These are phyloP conservation scores for Athalia circularis DNA, from an alignment of 2,888 invertebrate genomes.

Conservation along the genomic window DNA sequence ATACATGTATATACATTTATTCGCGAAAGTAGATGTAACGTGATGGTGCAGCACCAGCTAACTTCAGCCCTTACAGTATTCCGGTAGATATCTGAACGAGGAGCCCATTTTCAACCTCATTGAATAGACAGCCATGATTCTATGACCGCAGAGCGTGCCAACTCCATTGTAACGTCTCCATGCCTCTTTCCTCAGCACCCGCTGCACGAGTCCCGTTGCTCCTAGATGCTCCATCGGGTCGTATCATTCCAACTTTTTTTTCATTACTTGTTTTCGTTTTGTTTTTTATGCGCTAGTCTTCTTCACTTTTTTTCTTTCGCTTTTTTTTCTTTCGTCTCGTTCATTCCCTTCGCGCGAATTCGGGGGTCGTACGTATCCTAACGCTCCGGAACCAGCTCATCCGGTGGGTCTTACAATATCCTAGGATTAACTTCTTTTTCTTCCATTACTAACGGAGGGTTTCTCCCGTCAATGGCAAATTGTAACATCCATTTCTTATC, in stretches of 20 bases:
- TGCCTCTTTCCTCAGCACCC: conserved; percentile 30
- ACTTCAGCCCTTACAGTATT: conserved; percentile 59
- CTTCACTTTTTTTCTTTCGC: not conserved
- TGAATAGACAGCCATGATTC: conserved; percentile 74
- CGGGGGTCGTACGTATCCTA: conserved; percentile 17
- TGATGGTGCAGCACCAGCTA: conserved; percentile 26
- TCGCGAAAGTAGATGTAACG: not conserved
- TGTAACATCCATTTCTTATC: conserved; percentile 11
- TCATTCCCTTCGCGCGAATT: conserved; percentile 19
- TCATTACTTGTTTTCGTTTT: not conserved
- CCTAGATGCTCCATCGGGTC: conserved; percentile 47
- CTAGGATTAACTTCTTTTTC: conserved; percentile 35
- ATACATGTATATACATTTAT: not conserved
- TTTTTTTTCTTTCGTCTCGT: not conserved
- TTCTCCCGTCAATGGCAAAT: conserved; percentile 32
- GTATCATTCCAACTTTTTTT: not conserved
- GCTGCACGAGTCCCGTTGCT: not conserved
- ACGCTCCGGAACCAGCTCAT: conserved; percentile 18
- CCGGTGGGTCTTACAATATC: conserved; percentile 14
- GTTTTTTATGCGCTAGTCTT: not conserved
- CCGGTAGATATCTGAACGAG: conserved; percentile 70
- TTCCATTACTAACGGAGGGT: conserved; percentile 33
- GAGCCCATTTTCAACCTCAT: conserved; percentile 74
- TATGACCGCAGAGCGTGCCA: conserved; percentile 73
- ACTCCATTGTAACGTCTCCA: conserved; percentile 71